Evolutionary conservation across 2,797 vertebrate species (phyloP).

Genomic region (Podarcis lilfordi): DNA sequence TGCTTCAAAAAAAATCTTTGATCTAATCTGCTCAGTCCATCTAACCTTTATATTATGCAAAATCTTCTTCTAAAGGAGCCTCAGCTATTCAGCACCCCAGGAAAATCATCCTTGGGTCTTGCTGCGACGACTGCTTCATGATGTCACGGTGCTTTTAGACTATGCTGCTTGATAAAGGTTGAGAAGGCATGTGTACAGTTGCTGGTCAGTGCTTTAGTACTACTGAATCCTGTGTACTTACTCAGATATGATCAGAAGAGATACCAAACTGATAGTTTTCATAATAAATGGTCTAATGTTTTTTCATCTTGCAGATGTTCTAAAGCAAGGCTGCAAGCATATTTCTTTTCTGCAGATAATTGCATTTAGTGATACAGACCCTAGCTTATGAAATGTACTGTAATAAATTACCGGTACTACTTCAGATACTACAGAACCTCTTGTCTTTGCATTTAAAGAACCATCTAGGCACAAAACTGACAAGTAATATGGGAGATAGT

Average conservation of each 20-base stretch:
- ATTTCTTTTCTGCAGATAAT: neutral
- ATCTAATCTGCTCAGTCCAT: neutral
- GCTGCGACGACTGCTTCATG: neutral
- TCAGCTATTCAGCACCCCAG: neutral
- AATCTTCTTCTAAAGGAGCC: neutral
- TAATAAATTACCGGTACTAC: neutral
- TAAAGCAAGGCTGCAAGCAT: neutral
- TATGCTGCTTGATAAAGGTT: neutral
- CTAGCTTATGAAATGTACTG: neutral
- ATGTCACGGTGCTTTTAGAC: neutral
- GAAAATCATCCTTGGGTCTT: neutral
- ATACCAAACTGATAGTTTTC: neutral
- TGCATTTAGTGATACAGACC: neutral
- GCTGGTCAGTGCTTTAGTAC: neutral
- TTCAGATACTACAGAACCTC: neutral
- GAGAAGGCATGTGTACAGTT: neutral
- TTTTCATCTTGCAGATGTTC: neutral
- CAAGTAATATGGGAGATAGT: neutral
- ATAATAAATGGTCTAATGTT: neutral
- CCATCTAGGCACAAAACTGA: neutral
- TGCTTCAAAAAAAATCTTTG: neutral
- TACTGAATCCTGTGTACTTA: neutral
- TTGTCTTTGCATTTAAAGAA: neutral
- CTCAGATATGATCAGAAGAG: neutral
- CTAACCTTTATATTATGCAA: neutral